Percentiles rank a stretch among this genome's conserved stretches.
Conservation (phyloP, 2,888 invertebrate genomes). For the Leptothorax acervorum region DNA sequence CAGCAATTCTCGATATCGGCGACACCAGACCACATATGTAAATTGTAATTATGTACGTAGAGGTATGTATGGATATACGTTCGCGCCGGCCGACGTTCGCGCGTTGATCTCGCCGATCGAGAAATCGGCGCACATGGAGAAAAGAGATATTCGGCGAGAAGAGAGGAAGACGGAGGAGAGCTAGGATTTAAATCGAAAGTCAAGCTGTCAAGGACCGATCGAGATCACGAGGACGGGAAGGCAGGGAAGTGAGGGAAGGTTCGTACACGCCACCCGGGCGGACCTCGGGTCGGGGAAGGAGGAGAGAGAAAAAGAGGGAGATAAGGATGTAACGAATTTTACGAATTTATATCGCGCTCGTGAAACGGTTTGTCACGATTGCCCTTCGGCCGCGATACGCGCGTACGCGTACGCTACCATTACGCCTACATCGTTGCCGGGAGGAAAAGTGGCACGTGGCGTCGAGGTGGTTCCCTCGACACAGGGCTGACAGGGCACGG, state of each 20-base stretch:
- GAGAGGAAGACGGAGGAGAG: neutral
- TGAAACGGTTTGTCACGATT: neutral
- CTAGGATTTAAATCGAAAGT: neutral
- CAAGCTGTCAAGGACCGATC: neutral
- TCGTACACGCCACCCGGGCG: no score
- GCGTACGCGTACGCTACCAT: neutral
- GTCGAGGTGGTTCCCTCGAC: neutral
- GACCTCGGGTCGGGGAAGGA: neutral
- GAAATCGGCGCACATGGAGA: neutral
- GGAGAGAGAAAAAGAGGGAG: neutral
- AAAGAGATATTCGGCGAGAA: neutral
- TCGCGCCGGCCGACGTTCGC: neutral
- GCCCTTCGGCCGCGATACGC: neutral
- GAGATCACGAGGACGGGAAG: neutral
- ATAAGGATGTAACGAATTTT: neutral
- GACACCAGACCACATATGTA: neutral
- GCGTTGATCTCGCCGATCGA: neutral
- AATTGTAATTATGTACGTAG: no score
- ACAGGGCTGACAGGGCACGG: no score
- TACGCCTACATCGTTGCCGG: neutral
- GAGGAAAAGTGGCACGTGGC: neutral
- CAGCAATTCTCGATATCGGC: neutral
- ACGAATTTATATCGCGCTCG: neutral
- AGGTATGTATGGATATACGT: neutral
- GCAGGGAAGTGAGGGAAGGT: neutral